These are phyloP conservation scores for Hydroisotoma schaefferi DNA, from an alignment of 2,888 invertebrate genomes.

Conservation along the genomic window DNA sequence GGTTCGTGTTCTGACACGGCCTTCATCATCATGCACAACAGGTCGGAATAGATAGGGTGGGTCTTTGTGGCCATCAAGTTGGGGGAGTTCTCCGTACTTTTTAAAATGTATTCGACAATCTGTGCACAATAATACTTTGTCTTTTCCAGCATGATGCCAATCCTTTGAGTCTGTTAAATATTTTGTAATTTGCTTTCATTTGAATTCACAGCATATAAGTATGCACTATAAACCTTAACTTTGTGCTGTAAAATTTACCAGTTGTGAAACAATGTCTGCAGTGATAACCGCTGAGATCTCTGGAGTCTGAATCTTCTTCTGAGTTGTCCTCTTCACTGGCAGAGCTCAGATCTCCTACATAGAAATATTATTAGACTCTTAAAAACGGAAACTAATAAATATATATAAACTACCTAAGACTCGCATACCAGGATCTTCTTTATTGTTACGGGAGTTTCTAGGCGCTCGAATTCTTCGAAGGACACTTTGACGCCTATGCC, in stretches of 20 bases:
- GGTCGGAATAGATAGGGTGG: slow-evolving; percentile 57
- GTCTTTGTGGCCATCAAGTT: slow-evolving; percentile 52
- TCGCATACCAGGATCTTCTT: slow-evolving; percentile 49
- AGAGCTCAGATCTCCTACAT: slow-evolving; percentile 62
- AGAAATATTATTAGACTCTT: neutral
- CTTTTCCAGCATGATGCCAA: slow-evolving; percentile 71
- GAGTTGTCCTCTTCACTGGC: slow-evolving; percentile 73
- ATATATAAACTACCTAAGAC: neutral
- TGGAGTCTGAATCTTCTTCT: slow-evolving; percentile 90
- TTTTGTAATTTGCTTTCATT: neutral
- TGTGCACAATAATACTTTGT: slow-evolving; percentile 66
- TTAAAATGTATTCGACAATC: slow-evolving; percentile 73
- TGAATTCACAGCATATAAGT: neutral
- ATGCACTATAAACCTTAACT: slow-evolving; percentile 1
- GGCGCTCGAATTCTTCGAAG: slow-evolving; percentile 83
- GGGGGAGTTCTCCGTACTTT: slow-evolving; percentile 71
- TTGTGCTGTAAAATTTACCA: slow-evolving; percentile 55
- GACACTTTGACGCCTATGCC: slow-evolving; percentile 76
- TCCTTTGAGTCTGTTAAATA: slow-evolving; percentile 61
- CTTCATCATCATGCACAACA: slow-evolving; percentile 71
- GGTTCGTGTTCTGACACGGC: slow-evolving; percentile 77
- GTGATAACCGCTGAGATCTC: slow-evolving; percentile 68
- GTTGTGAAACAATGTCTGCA: slow-evolving; percentile 73
- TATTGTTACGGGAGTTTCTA: slow-evolving; percentile 73
- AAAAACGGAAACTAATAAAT: neutral